Conservation (phyloP, 1,140 invertebrate genomes). For the Euwallacea similis region DNA sequence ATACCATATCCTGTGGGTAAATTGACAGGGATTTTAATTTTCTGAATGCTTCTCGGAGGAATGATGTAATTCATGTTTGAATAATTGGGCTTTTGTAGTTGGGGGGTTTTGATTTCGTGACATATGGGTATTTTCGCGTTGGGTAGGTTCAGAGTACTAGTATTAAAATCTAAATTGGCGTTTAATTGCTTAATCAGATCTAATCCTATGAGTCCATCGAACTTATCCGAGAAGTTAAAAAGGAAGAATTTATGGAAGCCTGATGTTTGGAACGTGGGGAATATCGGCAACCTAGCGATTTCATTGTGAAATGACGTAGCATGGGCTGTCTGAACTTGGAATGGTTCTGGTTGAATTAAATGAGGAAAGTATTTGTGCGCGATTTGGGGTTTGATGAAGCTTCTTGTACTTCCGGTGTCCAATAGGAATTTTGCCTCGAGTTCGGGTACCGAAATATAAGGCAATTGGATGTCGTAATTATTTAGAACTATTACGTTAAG, state of each 20-base stretch:
- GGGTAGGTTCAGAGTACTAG: conserved; percentile 1
- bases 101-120: background rate
- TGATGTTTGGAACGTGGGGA: conserved; percentile 19
- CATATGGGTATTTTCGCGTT: background rate
- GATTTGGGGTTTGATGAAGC: conserved; percentile 30
- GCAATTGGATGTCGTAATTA: background rate
- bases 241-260: conserved; percentile 16
- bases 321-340: too few species aligned
- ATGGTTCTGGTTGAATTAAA: conserved; percentile 17
- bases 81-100: conserved; percentile 4
- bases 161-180: conserved; percentile 9
- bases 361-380: conserved; percentile 21
- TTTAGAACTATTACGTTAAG: conserved; percentile 6
- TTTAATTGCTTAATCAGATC: conserved; percentile 18
- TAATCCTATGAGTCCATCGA: conserved; percentile 20
- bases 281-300: too few species aligned
- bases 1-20: conserved; percentile 1
- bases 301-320: conserved; percentile 2
- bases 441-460: conserved; percentile 8
- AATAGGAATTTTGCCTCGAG: conserved; percentile 33
- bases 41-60: conserved; percentile 14
- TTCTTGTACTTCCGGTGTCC: conserved; percentile 28
- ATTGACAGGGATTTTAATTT: conserved; percentile 27
- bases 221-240: conserved; percentile 27
- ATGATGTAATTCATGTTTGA: conserved; percentile 2